phyloP scores from a whole-genome alignment of 2,888 invertebrate genomes.

The Zeuzera pyrina region DNA sequence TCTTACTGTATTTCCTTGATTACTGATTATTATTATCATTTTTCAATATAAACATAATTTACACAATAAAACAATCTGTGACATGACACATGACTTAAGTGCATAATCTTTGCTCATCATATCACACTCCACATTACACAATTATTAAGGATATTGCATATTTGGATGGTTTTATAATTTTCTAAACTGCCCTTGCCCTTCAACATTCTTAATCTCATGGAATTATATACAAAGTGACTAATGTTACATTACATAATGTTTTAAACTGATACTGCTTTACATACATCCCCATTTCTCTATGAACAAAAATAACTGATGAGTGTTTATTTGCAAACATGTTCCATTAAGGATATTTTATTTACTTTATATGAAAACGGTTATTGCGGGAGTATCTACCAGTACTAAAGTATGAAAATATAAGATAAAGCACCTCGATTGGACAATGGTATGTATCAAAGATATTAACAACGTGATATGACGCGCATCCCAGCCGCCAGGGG shows the following conservation, averaged over 20 bases:
- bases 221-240: constrained; percentile 72
- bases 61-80: constrained; percentile 69
- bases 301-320: constrained; percentile 43
- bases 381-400: constrained; percentile 72
- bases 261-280: constrained; percentile 29
- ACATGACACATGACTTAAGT: constrained; percentile 54
- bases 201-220: constrained; percentile 64
- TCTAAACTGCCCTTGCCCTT: constrained; percentile 59
- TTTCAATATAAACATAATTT: constrained; percentile 73
- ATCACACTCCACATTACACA: constrained; percentile 63
- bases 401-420: constrained; percentile 75
- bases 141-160: constrained; percentile 67
- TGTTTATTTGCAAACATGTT: constrained; percentile 38
- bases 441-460: constrained; percentile 74
- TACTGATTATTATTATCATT: constrained; percentile 69
- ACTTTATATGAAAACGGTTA: constrained; percentile 50
- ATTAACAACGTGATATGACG: constrained; percentile 73
- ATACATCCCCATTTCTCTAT: constrained; percentile 30
- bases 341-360: constrained; percentile 40
- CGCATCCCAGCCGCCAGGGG: constrained; percentile 43
- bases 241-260: constrained; percentile 61
- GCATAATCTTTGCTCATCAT: background rate
- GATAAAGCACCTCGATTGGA: constrained; percentile 74
- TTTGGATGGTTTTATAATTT: constrained; percentile 66
- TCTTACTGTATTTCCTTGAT: constrained; percentile 66